Evolutionary conservation across 2,113 vertebrate genomes (phyloP), one percentile per base, ranked within the genome.

Genomic region (Chaetorhynchus papuensis): DNA sequence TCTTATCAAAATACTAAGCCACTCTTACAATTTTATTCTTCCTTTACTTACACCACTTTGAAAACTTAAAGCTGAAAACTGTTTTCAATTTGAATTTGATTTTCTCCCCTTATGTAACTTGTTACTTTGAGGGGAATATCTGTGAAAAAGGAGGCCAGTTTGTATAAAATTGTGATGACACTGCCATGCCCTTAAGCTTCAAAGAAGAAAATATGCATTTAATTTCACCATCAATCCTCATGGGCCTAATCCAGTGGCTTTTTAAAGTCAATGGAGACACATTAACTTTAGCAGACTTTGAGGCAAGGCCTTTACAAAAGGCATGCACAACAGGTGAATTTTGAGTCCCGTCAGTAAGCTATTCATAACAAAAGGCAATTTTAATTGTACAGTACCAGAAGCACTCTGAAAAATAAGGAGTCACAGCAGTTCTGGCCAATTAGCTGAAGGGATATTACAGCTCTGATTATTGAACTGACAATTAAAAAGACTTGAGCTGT

Each of bases 81-180:
- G 63, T 71, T 97, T 94, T 94, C 71, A 94, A 93, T 88, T 10
- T 90, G 41, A 93, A 90, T 94, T 94, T 91, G 5, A 76, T 75
- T 95, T 95, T 94, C 42, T 93, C 75, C 79, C 39, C 63, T 69
- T 83, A 75, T 41, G 24, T 37, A 94, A 90, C 52, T 81, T 95
- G 69, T 87, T 94, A 94, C 57, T 95, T 90, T 94, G 78, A 81
- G 65, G 56, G 64, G 44, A 63, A 15, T 90, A 94, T 88, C 89
- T 90, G 54, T 81, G 89, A 64, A 96, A 95, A 90, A 86, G 81
- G 83, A 92, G 70, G 87, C 68, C 82, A 88, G 69, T 60, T 84
- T 59, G 75, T 75, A 7, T 60, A 61, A 59, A 42, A 74, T n/a
- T 14, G 4, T 77, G 52, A 74, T 54, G 45, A 87, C 41, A 68